Evolutionary conservation across 2,797 vertebrate genomes (phyloP).

Genomic region (Iguana delicatissima): DNA sequence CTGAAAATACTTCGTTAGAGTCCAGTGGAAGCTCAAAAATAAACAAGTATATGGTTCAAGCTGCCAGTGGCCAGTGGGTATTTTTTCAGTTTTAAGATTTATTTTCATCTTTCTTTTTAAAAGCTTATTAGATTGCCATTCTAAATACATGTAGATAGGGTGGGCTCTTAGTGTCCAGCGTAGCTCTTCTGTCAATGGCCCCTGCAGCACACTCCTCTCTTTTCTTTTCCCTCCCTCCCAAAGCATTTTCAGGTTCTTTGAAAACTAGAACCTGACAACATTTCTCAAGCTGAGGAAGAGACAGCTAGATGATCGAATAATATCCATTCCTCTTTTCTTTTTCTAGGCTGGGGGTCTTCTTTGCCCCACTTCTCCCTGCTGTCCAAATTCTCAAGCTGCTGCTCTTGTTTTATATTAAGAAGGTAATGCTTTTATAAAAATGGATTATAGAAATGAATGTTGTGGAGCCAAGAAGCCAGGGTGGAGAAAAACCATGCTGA

Average conservation of each 20-base stretch:
- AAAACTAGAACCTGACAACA: background rate
- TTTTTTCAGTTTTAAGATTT: background rate
- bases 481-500: background rate
- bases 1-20: background rate
- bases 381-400: constrained; percentile 91
- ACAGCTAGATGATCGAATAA: background rate
- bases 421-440: constrained; percentile 80
- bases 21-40: background rate
- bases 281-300: background rate
- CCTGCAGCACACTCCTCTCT: background rate
- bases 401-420: constrained; percentile 93
- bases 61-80: background rate
- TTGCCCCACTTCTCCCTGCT: constrained; percentile 88
- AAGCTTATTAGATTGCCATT: background rate
- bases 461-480: background rate
- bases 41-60: background rate
- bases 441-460: background rate
- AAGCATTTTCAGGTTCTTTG: background rate
- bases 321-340: background rate
- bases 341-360: constrained; percentile 90
- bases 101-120: background rate
- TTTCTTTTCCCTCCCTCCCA: background rate
- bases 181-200: background rate
- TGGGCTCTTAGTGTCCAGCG: background rate
- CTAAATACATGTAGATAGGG: background rate